A percentile compares a stretch with the other conserved stretches of the same genome.
These are phyloP conservation scores for Noctua fimbriata DNA, from an alignment of 2,888 invertebrate species.

Conservation along the genomic window DNA sequence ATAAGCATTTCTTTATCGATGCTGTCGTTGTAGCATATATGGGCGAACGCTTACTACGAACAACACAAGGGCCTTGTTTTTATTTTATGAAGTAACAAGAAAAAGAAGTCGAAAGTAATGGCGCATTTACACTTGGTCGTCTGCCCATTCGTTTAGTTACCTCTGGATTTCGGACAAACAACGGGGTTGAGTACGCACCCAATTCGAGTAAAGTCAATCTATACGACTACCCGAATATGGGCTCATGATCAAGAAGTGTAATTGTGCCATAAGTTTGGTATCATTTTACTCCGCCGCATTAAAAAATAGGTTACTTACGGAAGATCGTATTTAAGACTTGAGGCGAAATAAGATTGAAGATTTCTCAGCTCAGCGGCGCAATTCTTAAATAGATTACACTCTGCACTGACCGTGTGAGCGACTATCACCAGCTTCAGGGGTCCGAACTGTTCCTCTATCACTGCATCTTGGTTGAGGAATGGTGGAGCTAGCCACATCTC, in stretches of 20 bases:
- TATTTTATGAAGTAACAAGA: neutral
- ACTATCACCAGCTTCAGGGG: constrained; percentile 82
- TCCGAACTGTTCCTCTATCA: constrained; percentile 62
- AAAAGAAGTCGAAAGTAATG: neutral
- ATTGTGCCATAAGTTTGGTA: neutral
- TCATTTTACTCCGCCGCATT: neutral
- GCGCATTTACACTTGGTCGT: neutral
- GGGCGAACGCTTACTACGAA: neutral
- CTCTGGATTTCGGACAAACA: neutral
- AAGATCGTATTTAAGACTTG: constrained; percentile 57
- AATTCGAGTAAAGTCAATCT: neutral
- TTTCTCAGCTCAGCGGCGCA: constrained; percentile 81
- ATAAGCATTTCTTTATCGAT: neutral
- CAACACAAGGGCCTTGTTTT: neutral
- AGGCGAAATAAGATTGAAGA: constrained; percentile 75
- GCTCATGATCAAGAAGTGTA: neutral
- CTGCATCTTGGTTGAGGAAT: constrained; percentile 56
- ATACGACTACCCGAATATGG: neutral
- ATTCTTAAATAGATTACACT: constrained; percentile 75
- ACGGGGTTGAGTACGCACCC: neutral
- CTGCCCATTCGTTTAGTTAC: neutral
- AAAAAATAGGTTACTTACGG: constrained; percentile 62
- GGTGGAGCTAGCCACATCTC: constrained; percentile 81
- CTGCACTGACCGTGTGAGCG: constrained; percentile 80
- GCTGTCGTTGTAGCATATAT: neutral